A percentile compares a stretch with the other conserved stretches of the same genome.
These are phyloP conservation scores for Stylophora pistillata DNA, from an alignment of 64 coral and sea anemone genomes.

Conservation along the genomic window DNA sequence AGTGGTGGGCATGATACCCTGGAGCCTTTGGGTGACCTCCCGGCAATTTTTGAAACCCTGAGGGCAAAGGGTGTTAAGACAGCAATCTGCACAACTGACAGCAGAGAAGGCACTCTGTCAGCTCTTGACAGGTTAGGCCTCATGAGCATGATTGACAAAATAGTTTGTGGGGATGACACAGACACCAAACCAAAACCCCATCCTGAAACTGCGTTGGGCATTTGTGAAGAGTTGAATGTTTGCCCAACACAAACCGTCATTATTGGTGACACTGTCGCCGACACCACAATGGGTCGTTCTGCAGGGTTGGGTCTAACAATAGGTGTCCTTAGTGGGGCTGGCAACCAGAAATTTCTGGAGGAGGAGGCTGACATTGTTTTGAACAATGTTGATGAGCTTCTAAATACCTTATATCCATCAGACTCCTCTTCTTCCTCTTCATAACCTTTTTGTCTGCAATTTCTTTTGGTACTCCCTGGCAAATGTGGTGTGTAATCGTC, in stretches of 20 bases:
- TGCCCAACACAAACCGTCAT: constrained; percentile 72
- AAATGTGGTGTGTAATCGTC: too few relatives aligned
- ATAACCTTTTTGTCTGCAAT: too few relatives aligned
- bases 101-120: constrained; percentile 76
- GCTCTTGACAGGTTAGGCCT: constrained; percentile 75
- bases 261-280: constrained; percentile 87
- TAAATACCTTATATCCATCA: constrained; percentile 59
- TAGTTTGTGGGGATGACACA: constrained; percentile 88
- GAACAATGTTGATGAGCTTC: constrained; percentile 79
- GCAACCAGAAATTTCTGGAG: constrained; percentile 59
- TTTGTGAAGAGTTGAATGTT: constrained; percentile 80
- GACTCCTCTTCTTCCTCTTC: neutral
- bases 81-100: constrained; percentile 86
- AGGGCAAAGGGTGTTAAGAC: constrained; percentile 78
- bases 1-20: constrained; percentile 58
- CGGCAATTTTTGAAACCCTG: constrained; percentile 71
- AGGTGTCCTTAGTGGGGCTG: constrained; percentile 88
- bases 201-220: constrained; percentile 84
- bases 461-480: too few relatives aligned
- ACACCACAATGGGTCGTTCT: constrained; percentile 87
- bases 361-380: constrained; percentile 83
- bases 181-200: constrained; percentile 79
- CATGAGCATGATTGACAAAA: constrained; percentile 71
- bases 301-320: constrained; percentile 82
- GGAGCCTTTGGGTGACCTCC: constrained; percentile 73